phyloP scores from a whole-genome alignment of 2,113 vertebrate genomes.

The Salvator merianae region DNA sequence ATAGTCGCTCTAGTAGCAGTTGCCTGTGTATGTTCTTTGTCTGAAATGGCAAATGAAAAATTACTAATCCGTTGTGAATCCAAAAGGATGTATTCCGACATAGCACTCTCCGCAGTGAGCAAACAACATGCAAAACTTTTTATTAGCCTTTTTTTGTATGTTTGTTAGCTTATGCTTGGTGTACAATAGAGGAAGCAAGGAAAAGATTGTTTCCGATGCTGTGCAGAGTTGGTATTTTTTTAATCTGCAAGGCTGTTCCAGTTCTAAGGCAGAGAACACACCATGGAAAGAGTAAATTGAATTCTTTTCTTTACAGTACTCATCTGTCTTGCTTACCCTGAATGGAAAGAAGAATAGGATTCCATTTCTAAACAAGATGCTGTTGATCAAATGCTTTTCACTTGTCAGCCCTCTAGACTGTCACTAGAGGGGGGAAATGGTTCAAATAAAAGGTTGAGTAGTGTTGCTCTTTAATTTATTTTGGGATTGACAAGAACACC shows the following conservation, averaged over 20 bases:
- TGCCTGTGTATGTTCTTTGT: slow-evolving; percentile 42
- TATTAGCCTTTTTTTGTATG: neutral
- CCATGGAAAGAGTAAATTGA: neutral
- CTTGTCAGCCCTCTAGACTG: neutral
- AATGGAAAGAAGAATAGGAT: slow-evolving; percentile 9
- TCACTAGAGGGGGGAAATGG: neutral
- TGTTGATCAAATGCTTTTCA: neutral
- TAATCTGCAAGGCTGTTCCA: neutral
- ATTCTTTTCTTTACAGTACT: slow-evolving; percentile 17
- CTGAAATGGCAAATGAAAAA: slow-evolving; percentile 16
- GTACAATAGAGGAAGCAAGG: fast-evolving
- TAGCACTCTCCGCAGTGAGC: slow-evolving; percentile 28
- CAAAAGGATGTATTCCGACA: slow-evolving; percentile 20
- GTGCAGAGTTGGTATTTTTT: neutral
- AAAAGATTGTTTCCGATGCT: neutral
- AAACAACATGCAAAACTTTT: slow-evolving; percentile 25
- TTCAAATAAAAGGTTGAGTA: neutral
- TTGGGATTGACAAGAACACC: neutral
- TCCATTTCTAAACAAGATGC: neutral
- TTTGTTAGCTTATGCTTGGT: slow-evolving; percentile 21
- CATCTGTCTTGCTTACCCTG: neutral
- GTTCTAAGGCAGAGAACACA: neutral
- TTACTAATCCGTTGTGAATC: no score
- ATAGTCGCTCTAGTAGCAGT: slow-evolving; percentile 8
- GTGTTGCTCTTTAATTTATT: neutral